Evolutionary conservation across 2,113 vertebrate genomes (phyloP).

Genomic region (Prietella phreatophila): DNA sequence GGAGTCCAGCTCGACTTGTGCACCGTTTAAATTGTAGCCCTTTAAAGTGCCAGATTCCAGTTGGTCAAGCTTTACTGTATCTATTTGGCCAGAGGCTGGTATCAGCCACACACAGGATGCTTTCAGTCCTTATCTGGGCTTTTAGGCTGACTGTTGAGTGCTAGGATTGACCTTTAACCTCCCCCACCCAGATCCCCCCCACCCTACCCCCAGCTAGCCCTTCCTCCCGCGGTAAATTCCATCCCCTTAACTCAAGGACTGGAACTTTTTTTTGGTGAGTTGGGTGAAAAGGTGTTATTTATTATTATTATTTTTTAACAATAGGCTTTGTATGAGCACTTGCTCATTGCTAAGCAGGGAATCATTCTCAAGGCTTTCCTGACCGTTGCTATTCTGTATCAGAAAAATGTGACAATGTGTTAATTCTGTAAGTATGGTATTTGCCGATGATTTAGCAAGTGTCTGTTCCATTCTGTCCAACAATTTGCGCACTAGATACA

Average conservation of each 20-base stretch:
- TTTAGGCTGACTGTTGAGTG: conserved; percentile 82
- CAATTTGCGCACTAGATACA: background rate
- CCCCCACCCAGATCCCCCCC: conserved; percentile 63
- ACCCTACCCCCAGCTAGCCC: conserved; percentile 43
- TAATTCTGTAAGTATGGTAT: background rate
- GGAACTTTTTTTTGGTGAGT: conserved; percentile 58
- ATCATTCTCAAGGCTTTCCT: background rate
- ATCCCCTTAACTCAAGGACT: conserved; percentile 60
- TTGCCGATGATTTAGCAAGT: background rate
- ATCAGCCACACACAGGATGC: conserved; percentile 79
- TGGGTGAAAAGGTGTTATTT: conserved; percentile 17
- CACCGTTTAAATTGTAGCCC: conserved; percentile 33
- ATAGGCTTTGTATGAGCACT: conserved; percentile 17
- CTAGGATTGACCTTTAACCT: conserved; percentile 83
- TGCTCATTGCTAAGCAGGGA: background rate
- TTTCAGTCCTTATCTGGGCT: conserved; percentile 83
- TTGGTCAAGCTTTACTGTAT: conserved; percentile 72
- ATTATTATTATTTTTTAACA: conserved; percentile 55
- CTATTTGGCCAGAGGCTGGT: conserved; percentile 70
- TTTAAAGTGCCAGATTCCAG: conserved; percentile 58
- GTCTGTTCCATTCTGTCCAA: background rate
- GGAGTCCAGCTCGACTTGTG: conserved; percentile 29
- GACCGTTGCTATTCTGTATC: background rate
- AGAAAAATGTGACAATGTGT: background rate
- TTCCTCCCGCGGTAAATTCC: conserved; percentile 71